Conservation (phyloP, 2,113 vertebrate genomes). For the Microtus montanus region DNA sequence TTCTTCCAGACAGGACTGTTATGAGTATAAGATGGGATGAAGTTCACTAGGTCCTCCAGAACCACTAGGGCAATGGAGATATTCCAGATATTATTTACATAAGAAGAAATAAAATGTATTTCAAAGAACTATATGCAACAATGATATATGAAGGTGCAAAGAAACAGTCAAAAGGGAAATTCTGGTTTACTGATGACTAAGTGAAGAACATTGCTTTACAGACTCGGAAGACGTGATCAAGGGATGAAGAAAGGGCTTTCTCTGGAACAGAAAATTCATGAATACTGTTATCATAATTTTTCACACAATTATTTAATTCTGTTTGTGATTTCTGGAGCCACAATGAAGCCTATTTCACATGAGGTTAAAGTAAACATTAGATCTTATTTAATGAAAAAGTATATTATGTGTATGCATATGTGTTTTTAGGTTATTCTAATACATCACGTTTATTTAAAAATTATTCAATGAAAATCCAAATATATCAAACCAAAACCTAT, state of each 20-base stretch:
- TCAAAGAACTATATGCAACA: background rate
- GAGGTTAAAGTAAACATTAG: background rate
- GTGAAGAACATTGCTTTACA: background rate
- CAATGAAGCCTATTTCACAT: background rate
- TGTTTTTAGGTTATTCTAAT: background rate
- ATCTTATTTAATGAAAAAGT: background rate
- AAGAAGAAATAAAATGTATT: background rate
- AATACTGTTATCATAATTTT: background rate
- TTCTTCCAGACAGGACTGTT: background rate
- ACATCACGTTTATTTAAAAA: background rate
- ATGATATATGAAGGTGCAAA: background rate
- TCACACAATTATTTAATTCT: background rate
- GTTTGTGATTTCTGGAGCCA: background rate
- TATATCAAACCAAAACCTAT: background rate
- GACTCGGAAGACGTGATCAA: background rate
- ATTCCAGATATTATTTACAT: background rate
- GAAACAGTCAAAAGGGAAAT: background rate
- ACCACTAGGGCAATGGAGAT: background rate
- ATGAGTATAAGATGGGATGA: background rate
- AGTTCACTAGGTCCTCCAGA: background rate
- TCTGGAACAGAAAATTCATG: background rate
- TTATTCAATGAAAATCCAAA: background rate
- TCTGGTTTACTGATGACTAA: background rate
- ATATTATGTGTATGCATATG: background rate
- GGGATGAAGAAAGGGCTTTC: background rate